Evolutionary conservation across 2,797 vertebrate genomes (phyloP).

Genomic region (Mormyrops boulengeri): DNA sequence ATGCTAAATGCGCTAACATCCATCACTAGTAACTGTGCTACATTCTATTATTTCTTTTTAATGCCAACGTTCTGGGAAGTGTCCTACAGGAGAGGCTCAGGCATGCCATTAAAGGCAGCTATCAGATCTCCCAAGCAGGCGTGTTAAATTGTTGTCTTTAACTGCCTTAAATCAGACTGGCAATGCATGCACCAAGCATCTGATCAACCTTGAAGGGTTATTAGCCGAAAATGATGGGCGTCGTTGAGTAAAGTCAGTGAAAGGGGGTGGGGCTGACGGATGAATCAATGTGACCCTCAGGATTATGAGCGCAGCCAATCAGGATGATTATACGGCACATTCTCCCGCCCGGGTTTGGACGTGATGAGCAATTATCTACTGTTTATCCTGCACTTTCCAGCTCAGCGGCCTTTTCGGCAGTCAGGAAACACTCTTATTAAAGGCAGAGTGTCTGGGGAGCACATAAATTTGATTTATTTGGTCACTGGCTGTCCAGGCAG

Average conservation of each 20-base stretch:
- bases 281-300: background rate
- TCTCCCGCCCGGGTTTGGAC: background rate
- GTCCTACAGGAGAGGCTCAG: background rate
- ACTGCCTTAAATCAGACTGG: background rate
- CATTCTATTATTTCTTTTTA: background rate
- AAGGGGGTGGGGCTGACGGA: background rate
- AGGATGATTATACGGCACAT: background rate
- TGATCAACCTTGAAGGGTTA: conserved; percentile 15
- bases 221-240: background rate
- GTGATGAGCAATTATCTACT: conserved; percentile 6
- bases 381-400: background rate
- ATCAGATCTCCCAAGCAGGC: background rate
- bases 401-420: background rate
- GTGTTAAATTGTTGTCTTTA: conserved; percentile 7
- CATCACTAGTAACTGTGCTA: background rate
- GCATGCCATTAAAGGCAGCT: background rate
- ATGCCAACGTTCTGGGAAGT: background rate
- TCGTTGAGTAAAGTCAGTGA: background rate
- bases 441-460: background rate
- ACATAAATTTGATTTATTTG: conserved; percentile 8
- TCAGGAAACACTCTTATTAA: conserved; percentile 17
- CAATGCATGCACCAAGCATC: background rate
- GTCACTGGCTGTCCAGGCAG: background rate
- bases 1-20: background rate
- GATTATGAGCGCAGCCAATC: conserved; percentile 15